Evolutionary conservation across 2,888 invertebrate genomes (phyloP), one percentile per base, ranked within the genome.

Genomic region (Cepaea hortensis): DNA sequence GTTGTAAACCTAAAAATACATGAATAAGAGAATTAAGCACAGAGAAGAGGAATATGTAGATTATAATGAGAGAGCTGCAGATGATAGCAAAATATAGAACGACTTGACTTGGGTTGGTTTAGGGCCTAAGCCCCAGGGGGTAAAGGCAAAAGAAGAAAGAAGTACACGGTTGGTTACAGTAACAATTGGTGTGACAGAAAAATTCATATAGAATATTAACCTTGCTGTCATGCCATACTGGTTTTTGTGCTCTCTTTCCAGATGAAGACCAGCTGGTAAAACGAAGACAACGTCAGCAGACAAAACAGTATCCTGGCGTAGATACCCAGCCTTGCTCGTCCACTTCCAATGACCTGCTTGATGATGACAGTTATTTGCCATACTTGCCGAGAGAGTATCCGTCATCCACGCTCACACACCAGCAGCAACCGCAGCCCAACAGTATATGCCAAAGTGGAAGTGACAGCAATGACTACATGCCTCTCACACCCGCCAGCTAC

Each of bases 261-360:
- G 93, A 89, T 90, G 92, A 92, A 81, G 92, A 92, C n/a, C 92
- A 93, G 87, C 89, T 93, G 77, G 91, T 91, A 13, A 93, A 93
- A 61, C 89, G 93, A 35, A 89, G 92, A 55, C 90, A 91, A 77
- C 84, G 89, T 2, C 87, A 87, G n/a, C 83, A 87, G 15, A 46
- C n/a, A n/a, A 18, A 80, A 15, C 76, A 81, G 61, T 23, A n/a
- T 70, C 48, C 73, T 70, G 7, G 68, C 82, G 11, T 76, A 61
- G 76, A 89, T 68, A 62, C 85, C 73, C 65, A 85, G 87, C 73
- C 65, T 35, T 87, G 87, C 73, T 84, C 87, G 15, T 87, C 87
- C 65, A 85, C 87, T 2, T 85, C 84, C 70, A 82, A 68, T 70
- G 86, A 87, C 65, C 75, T 61, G 15, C 76, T 84, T 15, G 68